phyloP scores from a whole-genome alignment of 2,113 vertebrate species.

The Notothenia coriiceps region DNA sequence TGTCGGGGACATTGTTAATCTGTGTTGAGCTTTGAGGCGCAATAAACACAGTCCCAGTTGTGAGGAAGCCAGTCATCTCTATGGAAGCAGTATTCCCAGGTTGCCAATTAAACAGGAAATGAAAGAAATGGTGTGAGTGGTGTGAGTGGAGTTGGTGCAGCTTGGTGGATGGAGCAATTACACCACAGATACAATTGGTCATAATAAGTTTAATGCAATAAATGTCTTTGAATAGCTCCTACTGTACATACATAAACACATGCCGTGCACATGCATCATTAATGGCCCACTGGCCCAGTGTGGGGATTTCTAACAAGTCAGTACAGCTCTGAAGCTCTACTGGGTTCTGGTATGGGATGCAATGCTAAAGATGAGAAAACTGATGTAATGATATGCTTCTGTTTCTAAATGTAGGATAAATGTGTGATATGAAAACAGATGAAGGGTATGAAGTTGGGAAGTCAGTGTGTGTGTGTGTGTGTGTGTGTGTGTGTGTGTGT shows the following conservation, averaged over 20 bases:
- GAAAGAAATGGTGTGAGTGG: background rate
- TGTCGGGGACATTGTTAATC: background rate
- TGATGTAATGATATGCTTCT: background rate
- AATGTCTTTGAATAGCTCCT: background rate
- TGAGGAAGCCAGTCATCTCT: background rate
- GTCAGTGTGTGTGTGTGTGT: background rate
- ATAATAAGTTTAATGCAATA: background rate
- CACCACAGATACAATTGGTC: no score
- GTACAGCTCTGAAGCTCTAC: background rate
- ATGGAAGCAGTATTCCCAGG: background rate
- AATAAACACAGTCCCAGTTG: background rate
- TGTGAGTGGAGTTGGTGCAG: background rate
- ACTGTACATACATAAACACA: background rate
- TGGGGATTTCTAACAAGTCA: background rate
- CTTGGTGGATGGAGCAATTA: background rate
- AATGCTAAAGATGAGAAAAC: background rate
- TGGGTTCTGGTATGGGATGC: background rate
- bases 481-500: slow-evolving; percentile 1
- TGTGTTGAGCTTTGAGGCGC: background rate
- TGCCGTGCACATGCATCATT: background rate
- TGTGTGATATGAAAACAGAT: background rate
- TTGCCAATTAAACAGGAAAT: background rate
- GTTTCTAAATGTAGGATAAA: background rate
- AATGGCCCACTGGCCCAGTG: no score
- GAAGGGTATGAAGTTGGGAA: background rate